These are phyloP conservation scores for Phoeniculus purpureus DNA, from an alignment of 2,797 vertebrate species.

Conservation along the genomic window DNA sequence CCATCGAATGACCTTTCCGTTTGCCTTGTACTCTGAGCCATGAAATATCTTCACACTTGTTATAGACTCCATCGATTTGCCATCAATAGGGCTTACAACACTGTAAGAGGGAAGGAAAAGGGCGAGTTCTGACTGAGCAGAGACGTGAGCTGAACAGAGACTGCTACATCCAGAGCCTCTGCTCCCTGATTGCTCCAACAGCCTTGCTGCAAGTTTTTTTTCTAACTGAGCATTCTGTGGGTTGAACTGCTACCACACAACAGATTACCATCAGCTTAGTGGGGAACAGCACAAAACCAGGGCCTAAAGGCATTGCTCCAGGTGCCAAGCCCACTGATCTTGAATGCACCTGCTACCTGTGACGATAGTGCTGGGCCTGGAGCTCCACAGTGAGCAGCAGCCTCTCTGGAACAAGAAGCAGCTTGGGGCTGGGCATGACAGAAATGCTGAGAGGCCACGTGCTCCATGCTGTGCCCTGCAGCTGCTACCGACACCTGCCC, in stretches of 20 bases:
- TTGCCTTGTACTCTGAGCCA: slow-evolving; percentile 96
- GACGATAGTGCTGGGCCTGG: neutral
- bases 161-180: neutral
- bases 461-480: neutral
- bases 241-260: neutral
- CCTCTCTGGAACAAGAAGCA: neutral
- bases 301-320: neutral
- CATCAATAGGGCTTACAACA: slow-evolving; percentile 94
- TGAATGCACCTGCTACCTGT: neutral
- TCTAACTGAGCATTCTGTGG: neutral
- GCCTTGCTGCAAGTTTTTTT: neutral
- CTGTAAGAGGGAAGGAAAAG: slow-evolving; percentile 71
- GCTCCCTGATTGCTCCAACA: neutral
- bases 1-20: slow-evolving; percentile 97
- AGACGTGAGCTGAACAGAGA: neutral
- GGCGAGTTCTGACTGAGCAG: neutral
- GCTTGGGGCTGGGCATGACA: neutral
- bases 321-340: neutral
- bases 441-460: neutral
- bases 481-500: neutral
- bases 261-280: neutral
- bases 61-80: slow-evolving; percentile 96
- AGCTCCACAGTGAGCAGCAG: neutral
- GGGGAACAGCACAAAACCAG: neutral
- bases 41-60: slow-evolving; percentile 98